Evolutionary conservation across 1,140 invertebrate genomes (phyloP).

Genomic region (Ectropis grisescens): DNA sequence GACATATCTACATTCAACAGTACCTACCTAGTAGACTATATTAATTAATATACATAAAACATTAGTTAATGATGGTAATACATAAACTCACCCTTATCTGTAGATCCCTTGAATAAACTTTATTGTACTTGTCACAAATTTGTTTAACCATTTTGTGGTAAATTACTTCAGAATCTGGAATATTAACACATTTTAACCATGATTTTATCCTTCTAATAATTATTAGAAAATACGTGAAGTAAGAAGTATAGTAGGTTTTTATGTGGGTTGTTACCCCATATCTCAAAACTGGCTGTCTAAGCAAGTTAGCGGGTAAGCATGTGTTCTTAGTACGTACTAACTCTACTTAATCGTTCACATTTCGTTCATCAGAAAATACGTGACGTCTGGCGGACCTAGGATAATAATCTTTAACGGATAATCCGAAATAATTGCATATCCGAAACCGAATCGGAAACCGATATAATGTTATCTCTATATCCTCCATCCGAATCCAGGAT

Average conservation of each 20-base stretch:
- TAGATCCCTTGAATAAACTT: constrained; percentile 78
- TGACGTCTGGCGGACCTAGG: no score
- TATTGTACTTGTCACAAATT: constrained; percentile 75
- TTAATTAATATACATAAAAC: no score
- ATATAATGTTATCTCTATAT: neutral
- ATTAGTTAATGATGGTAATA: neutral
- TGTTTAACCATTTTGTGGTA: constrained; percentile 72
- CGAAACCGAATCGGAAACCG: neutral
- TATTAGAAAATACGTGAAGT: neutral
- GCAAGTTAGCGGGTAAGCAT: no score
- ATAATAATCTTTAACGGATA: no score
- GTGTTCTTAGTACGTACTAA: no score
- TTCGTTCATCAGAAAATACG: no score
- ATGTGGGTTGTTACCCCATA: no score
- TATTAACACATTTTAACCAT: constrained; percentile 29
- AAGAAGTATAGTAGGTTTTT: no score
- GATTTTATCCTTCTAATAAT: neutral
- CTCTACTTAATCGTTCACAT: no score
- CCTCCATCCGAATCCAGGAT: neutral
- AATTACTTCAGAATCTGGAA: constrained; percentile 74
- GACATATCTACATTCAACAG: neutral
- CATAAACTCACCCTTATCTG: constrained; percentile 57
- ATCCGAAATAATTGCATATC: no score
- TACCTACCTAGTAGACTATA: neutral
- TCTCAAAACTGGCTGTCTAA: no score